Evolutionary conservation across 2,113 vertebrate genomes (phyloP), one percentile per base, ranked within the genome.

Genomic region (Mirounga angustirostris): DNA sequence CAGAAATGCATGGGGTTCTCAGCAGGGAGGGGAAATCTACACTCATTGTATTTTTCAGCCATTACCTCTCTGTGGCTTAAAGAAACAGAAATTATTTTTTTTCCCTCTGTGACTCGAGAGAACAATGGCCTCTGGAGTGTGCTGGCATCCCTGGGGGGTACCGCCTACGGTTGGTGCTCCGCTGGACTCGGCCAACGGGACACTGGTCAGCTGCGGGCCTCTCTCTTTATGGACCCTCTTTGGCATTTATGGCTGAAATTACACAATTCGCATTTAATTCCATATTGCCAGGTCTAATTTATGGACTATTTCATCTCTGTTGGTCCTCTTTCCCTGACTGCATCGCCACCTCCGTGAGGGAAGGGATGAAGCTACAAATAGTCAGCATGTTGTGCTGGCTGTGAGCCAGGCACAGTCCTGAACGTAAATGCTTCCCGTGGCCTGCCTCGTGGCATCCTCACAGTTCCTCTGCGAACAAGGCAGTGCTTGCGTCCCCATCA

Each of bases 81-180:
- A 58, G 84, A 74, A 14, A 65, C 28, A 46, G 50, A n/a, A 28
- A 24, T 59, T n/a, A 15, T 16, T 43, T 28, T 54, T 43, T 50
- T 78, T 33, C 16, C 11, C 52, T 13, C 36, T 30, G 22, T 63
- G 63, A 46, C 78, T 52, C 3, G 0, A 43, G n/a, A 59, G 50
- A 28, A 74, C 21, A 3, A 15, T 22, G 46, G 26, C 2, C 65
- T 19, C 43, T 56, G 46, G 91, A n/a, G 26, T 85, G n/a, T 28
- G 85, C 40, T 28, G 85, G 13, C 19, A 24, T 40, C 11, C 1
- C 61, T n/a, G 58, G 61, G 21, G 52, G 15, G 13, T 6, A 58
- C 21, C 30, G 28, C 15, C 18, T 50, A 4, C 0, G 0, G 18
- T 9, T 21, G 33, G 15, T 1, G 3, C 40, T n/a, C 28, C 26